Conservation (phyloP, 1,140 invertebrate species). For the Brachionus manjavacas region DNA sequence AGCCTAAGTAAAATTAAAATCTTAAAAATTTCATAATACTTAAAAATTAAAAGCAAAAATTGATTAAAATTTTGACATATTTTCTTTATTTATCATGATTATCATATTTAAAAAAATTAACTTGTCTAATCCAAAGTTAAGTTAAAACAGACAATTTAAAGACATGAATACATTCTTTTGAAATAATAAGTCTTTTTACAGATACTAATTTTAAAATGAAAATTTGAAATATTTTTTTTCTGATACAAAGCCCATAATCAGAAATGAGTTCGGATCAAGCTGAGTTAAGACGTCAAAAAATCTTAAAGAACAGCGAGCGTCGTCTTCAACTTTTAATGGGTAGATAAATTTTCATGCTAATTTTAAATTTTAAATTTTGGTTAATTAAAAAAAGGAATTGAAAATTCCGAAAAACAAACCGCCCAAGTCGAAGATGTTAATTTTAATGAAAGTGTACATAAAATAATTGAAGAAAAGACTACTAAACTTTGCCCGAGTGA, state of each 20-base stretch:
- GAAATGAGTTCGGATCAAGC: slow-evolving; percentile 30
- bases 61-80: too few relatives aligned
- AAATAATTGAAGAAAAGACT: neutral
- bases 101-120: neutral
- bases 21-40: too few relatives aligned
- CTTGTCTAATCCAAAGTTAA: neutral
- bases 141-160: neutral
- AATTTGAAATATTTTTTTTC: neutral
- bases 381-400: neutral
- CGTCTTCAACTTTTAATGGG: slow-evolving; percentile 38
- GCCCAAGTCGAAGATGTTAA: neutral
- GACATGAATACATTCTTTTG: neutral
- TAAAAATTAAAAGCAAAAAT: too few relatives aligned
- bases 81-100: too few relatives aligned
- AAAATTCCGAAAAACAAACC: neutral
- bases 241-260: neutral
- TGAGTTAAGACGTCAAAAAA: slow-evolving; percentile 41
- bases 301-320: slow-evolving; percentile 19
- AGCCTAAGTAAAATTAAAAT: too few relatives aligned
- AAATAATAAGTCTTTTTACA: neutral
- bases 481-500: neutral
- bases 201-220: neutral
- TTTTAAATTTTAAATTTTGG: neutral
- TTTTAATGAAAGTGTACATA: neutral
- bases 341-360: neutral